phyloP scores from a whole-genome alignment of 2,797 vertebrate species.

The Momotus momota region DNA sequence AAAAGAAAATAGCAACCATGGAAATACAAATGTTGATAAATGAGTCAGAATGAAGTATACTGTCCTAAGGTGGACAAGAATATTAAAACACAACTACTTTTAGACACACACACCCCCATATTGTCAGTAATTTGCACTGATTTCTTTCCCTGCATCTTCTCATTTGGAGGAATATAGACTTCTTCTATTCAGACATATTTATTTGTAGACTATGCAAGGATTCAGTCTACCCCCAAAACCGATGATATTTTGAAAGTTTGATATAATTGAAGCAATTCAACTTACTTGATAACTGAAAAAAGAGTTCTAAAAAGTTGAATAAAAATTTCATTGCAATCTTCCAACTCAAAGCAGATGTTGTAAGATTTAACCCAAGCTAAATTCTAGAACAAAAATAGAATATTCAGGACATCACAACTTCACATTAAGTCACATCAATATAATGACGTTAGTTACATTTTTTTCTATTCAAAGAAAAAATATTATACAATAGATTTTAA shows the following conservation, averaged over 20 bases:
- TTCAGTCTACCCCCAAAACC: not conserved
- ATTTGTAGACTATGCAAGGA: not conserved
- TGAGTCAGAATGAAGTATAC: not conserved
- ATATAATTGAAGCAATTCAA: conserved; percentile 12
- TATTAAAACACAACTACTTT: not conserved
- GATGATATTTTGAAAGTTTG: conserved; percentile 41
- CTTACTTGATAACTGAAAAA: conserved; percentile 98
- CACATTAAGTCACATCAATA: not conserved
- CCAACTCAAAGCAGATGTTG: conserved; percentile 99
- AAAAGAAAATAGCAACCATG: not conserved
- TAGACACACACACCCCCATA: not conserved
- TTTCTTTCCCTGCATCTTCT: not conserved
- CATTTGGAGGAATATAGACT: not conserved
- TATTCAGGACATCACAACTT: conserved; percentile 33
- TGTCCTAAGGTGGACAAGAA: not conserved
- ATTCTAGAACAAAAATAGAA: conserved; percentile 84
- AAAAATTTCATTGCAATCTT: conserved; percentile 99
- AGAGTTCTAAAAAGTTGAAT: conserved; percentile 99
- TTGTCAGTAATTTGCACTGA: not conserved
- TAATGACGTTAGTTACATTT: not conserved
- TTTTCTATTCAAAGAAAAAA: not conserved
- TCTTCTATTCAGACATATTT: not conserved
- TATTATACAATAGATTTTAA: not conserved
- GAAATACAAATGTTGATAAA: not conserved
- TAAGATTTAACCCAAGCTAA: conserved; percentile 99